phyloP scores from a whole-genome alignment of 2,888 invertebrate genomes.

The Pachycephus smyrnensis region DNA sequence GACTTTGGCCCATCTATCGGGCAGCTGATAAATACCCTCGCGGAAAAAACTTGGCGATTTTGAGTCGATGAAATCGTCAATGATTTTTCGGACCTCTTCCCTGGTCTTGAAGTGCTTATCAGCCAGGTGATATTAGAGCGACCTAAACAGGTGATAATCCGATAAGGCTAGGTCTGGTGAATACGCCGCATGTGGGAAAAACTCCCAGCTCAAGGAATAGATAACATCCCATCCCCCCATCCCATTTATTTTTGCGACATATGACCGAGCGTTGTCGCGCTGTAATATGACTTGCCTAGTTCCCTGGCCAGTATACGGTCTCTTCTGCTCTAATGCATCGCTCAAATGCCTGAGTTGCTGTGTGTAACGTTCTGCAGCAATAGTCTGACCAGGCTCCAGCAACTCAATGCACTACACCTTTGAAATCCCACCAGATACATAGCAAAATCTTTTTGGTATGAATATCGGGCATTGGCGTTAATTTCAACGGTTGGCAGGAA shows the following conservation, averaged over 20 bases:
- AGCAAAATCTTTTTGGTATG: constrained; percentile 22
- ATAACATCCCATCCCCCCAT: too few relatives aligned
- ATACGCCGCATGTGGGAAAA: not conserved
- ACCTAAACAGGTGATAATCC: not conserved
- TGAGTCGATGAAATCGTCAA: not conserved
- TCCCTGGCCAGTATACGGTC: constrained; percentile 20
- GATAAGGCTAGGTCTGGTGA: not conserved
- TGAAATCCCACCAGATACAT: constrained; percentile 32
- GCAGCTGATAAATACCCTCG: not conserved
- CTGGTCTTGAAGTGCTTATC: not conserved
- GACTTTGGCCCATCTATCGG: not conserved
- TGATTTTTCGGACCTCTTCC: not conserved
- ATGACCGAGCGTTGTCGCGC: constrained; percentile 21
- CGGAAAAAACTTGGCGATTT: too few relatives aligned
- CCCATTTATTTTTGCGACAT: not conserved
- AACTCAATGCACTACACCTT: constrained; percentile 27
- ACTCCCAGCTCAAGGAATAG: not conserved
- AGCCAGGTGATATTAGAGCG: not conserved
- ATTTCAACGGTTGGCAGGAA: not conserved
- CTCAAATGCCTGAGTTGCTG: constrained; percentile 21
- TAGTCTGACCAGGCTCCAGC: constrained; percentile 20
- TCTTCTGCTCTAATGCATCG: constrained; percentile 13
- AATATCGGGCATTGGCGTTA: not conserved
- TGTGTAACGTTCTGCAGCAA: not conserved
- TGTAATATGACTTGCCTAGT: constrained; percentile 21